Percentiles rank a stretch among this genome's conserved stretches.
Conservation (phyloP, 2,113 vertebrate genomes). For the Probosciger aterrimus region DNA sequence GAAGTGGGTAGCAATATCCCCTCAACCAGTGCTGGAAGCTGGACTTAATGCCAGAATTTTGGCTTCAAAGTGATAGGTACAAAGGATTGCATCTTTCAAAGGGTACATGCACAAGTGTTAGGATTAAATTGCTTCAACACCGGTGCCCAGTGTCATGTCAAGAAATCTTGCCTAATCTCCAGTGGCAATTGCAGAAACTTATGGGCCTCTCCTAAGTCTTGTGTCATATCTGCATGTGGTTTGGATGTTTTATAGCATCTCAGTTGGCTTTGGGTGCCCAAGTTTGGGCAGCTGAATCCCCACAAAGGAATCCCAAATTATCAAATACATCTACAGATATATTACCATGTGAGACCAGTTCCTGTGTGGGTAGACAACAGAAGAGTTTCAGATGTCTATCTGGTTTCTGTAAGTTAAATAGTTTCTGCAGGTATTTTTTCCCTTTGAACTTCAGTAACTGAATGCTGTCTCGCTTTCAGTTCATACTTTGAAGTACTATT, state of each 20-base stretch:
- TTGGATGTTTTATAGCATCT: not conserved
- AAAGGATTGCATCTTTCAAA: not conserved
- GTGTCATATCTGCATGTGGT: not conserved
- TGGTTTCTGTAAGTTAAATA: not conserved
- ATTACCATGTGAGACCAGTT: not conserved
- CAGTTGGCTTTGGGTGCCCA: not conserved
- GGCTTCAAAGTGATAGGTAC: not conserved
- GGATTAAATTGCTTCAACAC: not conserved
- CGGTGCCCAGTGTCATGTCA: not conserved
- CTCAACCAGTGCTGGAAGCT: not conserved
- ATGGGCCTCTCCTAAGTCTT: rapidly evolving
- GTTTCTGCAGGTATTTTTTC: not conserved
- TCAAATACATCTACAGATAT: not conserved
- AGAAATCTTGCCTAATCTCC: not conserved
- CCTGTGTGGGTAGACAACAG: not conserved
- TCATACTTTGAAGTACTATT: not conserved
- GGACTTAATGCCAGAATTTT: not conserved
- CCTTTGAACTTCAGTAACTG: not conserved
- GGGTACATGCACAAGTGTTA: not conserved
- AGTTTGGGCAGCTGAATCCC: not conserved
- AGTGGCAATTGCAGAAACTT: not conserved
- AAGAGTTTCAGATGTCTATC: not conserved
- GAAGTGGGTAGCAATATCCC: not conserved
- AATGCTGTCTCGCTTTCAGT: not conserved
- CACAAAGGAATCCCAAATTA: not conserved